These are phyloP conservation scores for Hephaestus fuliginosus DNA, from an alignment of 2,797 vertebrate genomes.

Conservation along the genomic window DNA sequence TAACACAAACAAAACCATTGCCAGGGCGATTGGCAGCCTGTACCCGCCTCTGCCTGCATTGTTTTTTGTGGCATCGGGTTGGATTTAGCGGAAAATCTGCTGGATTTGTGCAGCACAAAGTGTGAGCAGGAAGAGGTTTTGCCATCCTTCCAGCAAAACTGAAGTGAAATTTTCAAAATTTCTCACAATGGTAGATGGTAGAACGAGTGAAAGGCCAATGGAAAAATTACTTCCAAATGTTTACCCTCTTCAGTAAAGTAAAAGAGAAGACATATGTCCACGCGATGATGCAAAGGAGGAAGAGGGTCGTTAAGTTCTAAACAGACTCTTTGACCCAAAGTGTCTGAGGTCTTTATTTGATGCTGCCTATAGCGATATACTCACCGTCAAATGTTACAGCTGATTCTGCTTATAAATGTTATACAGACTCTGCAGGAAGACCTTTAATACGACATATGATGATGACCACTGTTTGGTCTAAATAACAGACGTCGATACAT, in stretches of 20 bases:
- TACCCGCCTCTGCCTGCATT: conserved; percentile 10
- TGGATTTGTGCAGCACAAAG: conserved; percentile 34
- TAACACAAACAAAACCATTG: conserved; percentile 41
- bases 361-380: conserved; percentile 27
- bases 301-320: conserved; percentile 52
- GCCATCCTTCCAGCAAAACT: conserved; percentile 41
- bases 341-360: conserved; percentile 52
- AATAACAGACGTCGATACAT: neutral
- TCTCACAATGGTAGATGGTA: conserved; percentile 51
- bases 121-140: conserved; percentile 46
- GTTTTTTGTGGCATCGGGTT: conserved; percentile 20
- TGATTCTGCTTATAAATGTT: conserved; percentile 10
- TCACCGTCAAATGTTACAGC: conserved; percentile 37
- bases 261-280: conserved; percentile 62
- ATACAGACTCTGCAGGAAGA: conserved; percentile 11
- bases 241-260: conserved; percentile 64
- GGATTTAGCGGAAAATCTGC: conserved; percentile 47
- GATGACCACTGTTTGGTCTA: neutral
- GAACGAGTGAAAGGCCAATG: conserved; percentile 66
- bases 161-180: conserved; percentile 41
- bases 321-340: conserved; percentile 64
- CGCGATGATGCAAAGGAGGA: conserved; percentile 44
- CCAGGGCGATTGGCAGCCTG: conserved; percentile 22
- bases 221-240: conserved; percentile 81
- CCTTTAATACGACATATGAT: conserved; percentile 1